Evolutionary conservation across 1,140 invertebrate genomes (phyloP).

Genomic region (Cherax quadricarinatus): DNA sequence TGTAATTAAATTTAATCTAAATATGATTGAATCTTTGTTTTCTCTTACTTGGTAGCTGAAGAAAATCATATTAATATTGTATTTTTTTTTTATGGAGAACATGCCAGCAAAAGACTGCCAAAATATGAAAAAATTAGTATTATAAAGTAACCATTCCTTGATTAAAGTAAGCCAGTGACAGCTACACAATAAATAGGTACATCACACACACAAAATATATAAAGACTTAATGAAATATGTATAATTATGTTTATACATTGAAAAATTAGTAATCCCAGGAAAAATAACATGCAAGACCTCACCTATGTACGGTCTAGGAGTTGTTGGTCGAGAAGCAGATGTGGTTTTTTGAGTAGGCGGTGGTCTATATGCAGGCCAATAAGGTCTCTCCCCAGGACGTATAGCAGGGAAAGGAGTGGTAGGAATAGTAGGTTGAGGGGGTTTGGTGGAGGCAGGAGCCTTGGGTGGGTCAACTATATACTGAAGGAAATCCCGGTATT

Average conservation of each 20-base stretch:
- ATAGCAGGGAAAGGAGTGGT: slow-evolving; percentile 45
- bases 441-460: slow-evolving; percentile 50
- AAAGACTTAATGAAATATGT: not conserved
- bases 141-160: too few relatives aligned
- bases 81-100: too few relatives aligned
- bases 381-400: slow-evolving; percentile 31
- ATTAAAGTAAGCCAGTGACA: too few relatives aligned
- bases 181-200: too few relatives aligned
- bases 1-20: too few relatives aligned
- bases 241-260: not conserved
- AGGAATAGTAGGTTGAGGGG: not conserved
- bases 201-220: too few relatives aligned
- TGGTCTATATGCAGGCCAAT: slow-evolving; percentile 50
- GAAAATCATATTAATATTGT: too few relatives aligned
- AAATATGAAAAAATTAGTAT: too few relatives aligned
- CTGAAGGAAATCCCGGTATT: slow-evolving; percentile 39
- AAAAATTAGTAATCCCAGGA: slow-evolving; percentile 5
- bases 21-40: too few relatives aligned
- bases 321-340: slow-evolving; percentile 39
- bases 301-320: slow-evolving; percentile 32
- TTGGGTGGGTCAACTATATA: slow-evolving; percentile 70
- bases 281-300: slow-evolving; percentile 32
- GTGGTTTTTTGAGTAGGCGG: slow-evolving; percentile 11
- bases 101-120: too few relatives aligned
- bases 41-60: too few relatives aligned